Evolutionary conservation across 2,888 invertebrate species (phyloP).

Genomic region (Thereva nobilitata): DNA sequence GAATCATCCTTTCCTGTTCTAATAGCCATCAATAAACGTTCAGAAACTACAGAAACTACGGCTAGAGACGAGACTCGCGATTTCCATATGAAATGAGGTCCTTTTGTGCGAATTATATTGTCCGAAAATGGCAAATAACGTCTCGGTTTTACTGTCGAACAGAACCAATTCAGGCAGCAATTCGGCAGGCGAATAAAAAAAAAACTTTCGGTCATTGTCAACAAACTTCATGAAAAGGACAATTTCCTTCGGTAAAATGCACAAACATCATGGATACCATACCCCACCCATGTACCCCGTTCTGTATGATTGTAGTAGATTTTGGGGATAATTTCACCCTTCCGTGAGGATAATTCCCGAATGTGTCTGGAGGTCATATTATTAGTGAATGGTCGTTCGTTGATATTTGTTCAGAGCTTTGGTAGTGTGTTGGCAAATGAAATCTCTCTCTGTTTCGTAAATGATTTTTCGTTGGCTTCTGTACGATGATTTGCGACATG

Average conservation of each 20-base stretch:
- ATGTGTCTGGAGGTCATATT: slow-evolving; percentile 17
- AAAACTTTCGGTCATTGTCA: slow-evolving; percentile 17
- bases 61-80: not conserved
- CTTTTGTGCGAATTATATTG: slow-evolving; percentile 21
- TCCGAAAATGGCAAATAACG: slow-evolving; percentile 20
- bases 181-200: slow-evolving; percentile 27
- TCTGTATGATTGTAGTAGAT: not conserved
- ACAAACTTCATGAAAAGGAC: slow-evolving; percentile 31
- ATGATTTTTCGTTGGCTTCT: slow-evolving; percentile 25
- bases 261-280: slow-evolving; percentile 26
- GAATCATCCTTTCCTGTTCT: not conserved
- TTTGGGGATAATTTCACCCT: slow-evolving; percentile 15
- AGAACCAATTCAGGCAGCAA: slow-evolving; percentile 25
- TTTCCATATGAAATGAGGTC: slow-evolving; percentile 29
- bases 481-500: slow-evolving; percentile 9
- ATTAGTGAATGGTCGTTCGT: slow-evolving; percentile 24
- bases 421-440: not conserved
- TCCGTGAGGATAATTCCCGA: slow-evolving; percentile 13
- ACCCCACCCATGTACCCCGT: slow-evolving; percentile 2
- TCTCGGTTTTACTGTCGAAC: slow-evolving; percentile 24
- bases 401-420: slow-evolving; percentile 23
- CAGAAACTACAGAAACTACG: too few species aligned
- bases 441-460: not conserved
- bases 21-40: not conserved
- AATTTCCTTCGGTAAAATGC: slow-evolving; percentile 34